phyloP scores from a whole-genome alignment of 2,797 vertebrate species.

The Cottoperca gobio region DNA sequence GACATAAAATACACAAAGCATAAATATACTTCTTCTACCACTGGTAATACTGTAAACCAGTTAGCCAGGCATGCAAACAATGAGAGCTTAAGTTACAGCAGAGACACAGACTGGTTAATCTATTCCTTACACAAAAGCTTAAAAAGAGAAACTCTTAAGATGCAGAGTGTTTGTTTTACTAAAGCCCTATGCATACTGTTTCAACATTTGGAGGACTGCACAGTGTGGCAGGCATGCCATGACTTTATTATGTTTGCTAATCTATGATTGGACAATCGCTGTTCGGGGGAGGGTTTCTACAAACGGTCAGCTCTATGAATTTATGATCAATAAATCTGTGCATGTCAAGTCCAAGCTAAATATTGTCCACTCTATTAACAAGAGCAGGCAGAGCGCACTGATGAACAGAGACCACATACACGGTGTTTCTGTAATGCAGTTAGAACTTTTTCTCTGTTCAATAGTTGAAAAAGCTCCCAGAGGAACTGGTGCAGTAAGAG shows the following conservation, averaged over 20 bases:
- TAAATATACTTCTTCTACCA: not conserved
- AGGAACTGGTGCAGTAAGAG: slow-evolving; percentile 32
- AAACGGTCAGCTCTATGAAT: not conserved
- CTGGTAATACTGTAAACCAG: not conserved
- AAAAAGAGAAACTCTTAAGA: not conserved
- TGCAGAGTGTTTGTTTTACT: not conserved
- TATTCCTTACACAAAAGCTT: not conserved
- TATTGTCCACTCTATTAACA: not conserved
- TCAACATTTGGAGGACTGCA: not conserved
- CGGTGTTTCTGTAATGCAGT: slow-evolving; percentile 13
- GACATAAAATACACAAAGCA: no score
- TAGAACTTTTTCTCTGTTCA: slow-evolving; percentile 23
- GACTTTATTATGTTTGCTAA: not conserved
- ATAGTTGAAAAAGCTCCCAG: slow-evolving; percentile 35
- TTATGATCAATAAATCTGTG: not conserved
- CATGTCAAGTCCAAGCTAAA: not conserved
- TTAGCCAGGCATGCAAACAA: not conserved
- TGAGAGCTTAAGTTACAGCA: not conserved
- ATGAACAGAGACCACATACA: slow-evolving; percentile 16
- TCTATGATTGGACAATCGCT: no score
- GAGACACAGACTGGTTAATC: not conserved
- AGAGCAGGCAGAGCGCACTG: not conserved
- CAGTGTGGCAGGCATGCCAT: not conserved
- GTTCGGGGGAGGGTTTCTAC: not conserved
- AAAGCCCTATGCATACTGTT: not conserved